A percentile compares a stretch with the other conserved stretches of the same genome.
phyloP scores from a whole-genome alignment of 2,113 vertebrate species.

The Blennius ocellaris region DNA sequence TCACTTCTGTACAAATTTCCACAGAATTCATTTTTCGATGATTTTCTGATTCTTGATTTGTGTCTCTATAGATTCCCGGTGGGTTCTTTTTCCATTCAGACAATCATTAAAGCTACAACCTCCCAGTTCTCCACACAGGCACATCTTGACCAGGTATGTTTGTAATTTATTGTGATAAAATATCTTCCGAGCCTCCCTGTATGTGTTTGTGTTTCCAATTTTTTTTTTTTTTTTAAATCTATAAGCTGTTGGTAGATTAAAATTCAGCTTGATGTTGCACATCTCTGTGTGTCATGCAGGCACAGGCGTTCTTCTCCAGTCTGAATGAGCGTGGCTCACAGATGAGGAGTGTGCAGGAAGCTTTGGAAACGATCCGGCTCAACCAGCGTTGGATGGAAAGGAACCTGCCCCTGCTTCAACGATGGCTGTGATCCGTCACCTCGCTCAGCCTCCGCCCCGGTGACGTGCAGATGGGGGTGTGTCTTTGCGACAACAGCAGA shows the following conservation, averaged over 20 bases:
- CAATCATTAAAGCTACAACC: conserved; percentile 87
- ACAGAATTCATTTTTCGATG: not conserved
- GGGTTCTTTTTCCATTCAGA: conserved; percentile 90
- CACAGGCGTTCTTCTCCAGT: conserved; percentile 89
- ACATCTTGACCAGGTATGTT: conserved; percentile 88
- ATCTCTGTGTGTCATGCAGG: conserved; percentile 77
- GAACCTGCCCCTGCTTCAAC: conserved; percentile 82
- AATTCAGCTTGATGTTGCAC: not conserved
- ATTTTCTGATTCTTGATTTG: not conserved
- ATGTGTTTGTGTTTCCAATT: not conserved
- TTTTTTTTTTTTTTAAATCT: too few species aligned
- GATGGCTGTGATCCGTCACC: conserved; percentile 78
- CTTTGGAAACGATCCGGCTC: conserved; percentile 89
- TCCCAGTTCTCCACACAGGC: conserved; percentile 90
- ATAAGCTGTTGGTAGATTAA: not conserved
- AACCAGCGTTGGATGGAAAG: conserved; percentile 92
- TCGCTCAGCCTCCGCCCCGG: conserved; percentile 17
- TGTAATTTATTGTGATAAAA: not conserved
- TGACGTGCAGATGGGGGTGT: conserved; percentile 16
- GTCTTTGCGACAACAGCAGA: conserved; percentile 70
- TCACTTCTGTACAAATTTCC: not conserved
- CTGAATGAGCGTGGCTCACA: conserved; percentile 87
- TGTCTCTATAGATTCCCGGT: conserved; percentile 86
- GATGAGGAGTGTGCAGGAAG: conserved; percentile 88
- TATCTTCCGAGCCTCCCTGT: not conserved